phyloP scores from a whole-genome alignment of 2,113 vertebrate species.

The Alosa alosa region DNA sequence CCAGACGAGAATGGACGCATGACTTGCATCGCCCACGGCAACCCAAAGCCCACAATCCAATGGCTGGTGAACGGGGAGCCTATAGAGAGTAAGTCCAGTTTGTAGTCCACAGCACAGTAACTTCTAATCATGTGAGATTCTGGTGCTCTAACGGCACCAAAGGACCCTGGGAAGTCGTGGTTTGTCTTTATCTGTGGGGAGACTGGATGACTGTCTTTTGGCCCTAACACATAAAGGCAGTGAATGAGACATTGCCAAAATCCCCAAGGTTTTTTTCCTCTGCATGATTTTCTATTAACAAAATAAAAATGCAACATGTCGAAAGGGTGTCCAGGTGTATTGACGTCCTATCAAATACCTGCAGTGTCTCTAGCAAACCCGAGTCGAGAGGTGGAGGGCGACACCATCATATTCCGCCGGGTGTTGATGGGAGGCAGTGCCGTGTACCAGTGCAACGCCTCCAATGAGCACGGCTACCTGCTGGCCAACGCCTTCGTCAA shows the following conservation, averaged over 20 bases:
- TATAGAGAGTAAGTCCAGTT: conserved; percentile 75
- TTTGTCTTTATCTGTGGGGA: background rate
- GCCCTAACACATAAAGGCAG: background rate
- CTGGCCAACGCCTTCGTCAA: conserved; percentile 93
- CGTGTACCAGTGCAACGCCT: conserved; percentile 96
- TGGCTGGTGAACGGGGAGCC: conserved; percentile 90
- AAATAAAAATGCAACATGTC: background rate
- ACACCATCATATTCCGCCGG: conserved; percentile 89
- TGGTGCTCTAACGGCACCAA: background rate
- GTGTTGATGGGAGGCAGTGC: conserved; percentile 90
- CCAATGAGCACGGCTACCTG: conserved; percentile 92
- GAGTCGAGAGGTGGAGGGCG: conserved; percentile 79
- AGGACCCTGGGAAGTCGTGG: background rate
- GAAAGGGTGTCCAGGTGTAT: background rate
- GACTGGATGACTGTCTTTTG: background rate
- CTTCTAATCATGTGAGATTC: background rate
- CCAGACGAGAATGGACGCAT: conserved; percentile 87
- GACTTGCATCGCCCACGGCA: conserved; percentile 90
- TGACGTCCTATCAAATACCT: too few species aligned
- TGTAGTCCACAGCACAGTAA: background rate
- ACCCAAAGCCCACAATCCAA: conserved; percentile 89
- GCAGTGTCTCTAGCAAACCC: conserved; percentile 75
- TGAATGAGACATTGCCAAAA: background rate
- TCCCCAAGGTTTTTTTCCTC: background rate
- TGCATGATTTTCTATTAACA: too few species aligned